Conservation (phyloP, 1,140 invertebrate genomes). For the Harlomillsia oculata region DNA sequence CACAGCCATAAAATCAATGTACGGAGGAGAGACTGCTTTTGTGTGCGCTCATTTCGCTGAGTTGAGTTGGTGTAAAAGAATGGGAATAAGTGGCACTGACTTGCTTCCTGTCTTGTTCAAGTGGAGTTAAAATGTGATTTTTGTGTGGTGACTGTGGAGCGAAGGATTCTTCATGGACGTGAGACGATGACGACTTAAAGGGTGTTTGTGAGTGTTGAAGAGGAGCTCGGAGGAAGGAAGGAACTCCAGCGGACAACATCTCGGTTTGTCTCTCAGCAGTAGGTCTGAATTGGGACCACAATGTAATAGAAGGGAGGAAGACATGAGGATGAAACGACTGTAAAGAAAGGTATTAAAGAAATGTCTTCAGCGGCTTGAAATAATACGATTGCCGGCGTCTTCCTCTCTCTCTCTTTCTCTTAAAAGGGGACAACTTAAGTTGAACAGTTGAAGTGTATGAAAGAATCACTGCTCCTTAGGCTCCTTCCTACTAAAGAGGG, state of each 20-base stretch:
- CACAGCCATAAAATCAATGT: too few species aligned
- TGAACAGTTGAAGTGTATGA: too few species aligned
- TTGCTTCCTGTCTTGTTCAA: too few species aligned
- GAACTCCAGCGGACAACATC: slow-evolving; percentile 19
- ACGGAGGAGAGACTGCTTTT: too few species aligned
- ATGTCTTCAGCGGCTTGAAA: slow-evolving; percentile 26
- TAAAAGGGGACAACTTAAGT: too few species aligned
- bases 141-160: neutral
- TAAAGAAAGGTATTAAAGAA: slow-evolving; percentile 23
- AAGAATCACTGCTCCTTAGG: too few species aligned
- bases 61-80: neutral
- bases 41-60: too few species aligned
- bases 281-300: slow-evolving; percentile 16
- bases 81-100: too few species aligned
- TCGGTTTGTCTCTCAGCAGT: slow-evolving; percentile 26
- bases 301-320: slow-evolving; percentile 5
- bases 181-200: slow-evolving; percentile 5
- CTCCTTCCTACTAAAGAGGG: too few species aligned
- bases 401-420: neutral
- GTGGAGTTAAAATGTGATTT: too few species aligned
- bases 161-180: neutral
- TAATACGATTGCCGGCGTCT: slow-evolving; percentile 29
- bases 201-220: neutral
- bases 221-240: slow-evolving; percentile 6
- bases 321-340: too few species aligned